Evolutionary conservation across 2,113 vertebrate species (phyloP), one percentile per base, ranked within the genome.

Genomic region (Muntiacus reevesi): DNA sequence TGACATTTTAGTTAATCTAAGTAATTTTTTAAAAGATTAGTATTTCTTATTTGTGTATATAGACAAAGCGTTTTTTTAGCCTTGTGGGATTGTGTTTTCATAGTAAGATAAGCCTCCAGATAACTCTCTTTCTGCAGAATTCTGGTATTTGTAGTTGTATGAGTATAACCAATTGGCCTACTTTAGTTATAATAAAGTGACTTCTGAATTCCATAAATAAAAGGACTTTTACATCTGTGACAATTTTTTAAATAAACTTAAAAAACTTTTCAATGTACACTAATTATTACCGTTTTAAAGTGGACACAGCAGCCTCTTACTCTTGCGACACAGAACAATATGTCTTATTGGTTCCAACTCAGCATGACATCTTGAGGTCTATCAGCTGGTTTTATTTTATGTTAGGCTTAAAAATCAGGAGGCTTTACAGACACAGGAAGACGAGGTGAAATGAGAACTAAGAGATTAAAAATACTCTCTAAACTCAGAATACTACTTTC

Each of bases 401-500:
- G 0, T 85, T 76, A 96, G 84, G 59, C 81, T 97, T 12, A 78
- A 93, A 98, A 96, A 96, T 97, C 92, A 95, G 96, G 94, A 67
- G 96, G 55, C 79, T 85, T 64, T 2, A 19, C 55, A 89, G n/a
- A 97, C 59, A 62, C 15, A 85, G 40, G 12, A 97, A 97, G 60
- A 85, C 55, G 1, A 17, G 52, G 84, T 93, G n/a, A 92, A 98
- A 97, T 11, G 96, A 98, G 88, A 98, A 94, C 89, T 94, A 71
- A 97, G 55, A 96, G 92, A 97, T 87, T 97, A 96, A 94, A 98
- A 98, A 96, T 93, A 16, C 97, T 97, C 95, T 97, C 96, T 97
- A 98, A 98, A 98, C 67, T 91, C 95, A 98, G 97, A 97, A 97
- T 96, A 98, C 96, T 97, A 97, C 91, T 97, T 97, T 97, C 87